Evolutionary conservation across 2,888 invertebrate genomes (phyloP), one percentile per base, ranked within the genome.

Genomic region (Anodontia alba): DNA sequence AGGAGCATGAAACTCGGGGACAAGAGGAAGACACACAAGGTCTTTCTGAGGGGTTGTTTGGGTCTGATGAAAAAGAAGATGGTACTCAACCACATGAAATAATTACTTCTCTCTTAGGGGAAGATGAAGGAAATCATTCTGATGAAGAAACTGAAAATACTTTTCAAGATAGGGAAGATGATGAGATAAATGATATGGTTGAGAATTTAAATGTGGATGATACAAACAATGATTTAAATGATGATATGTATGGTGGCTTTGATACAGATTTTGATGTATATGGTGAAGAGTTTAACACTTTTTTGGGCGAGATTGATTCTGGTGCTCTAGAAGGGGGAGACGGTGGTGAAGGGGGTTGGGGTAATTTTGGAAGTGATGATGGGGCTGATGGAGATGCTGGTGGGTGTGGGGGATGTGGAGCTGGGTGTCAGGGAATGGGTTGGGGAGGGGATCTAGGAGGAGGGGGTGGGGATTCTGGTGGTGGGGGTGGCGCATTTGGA

Each of bases 291-390:
- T 84, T 84, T 23, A 78, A 81, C 43, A 73, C 80, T 12, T 84
- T 84, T 73, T 46, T 77, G 26, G 78, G 75, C 0, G 80, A 83
- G 54, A 54, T 75, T 38, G 78, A 87, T 74, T 80, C 90, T 17
- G 89, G 87, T 7, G 83, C 86, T 68, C 86, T 85, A 8, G 87
- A 86, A 0, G 89, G 87, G 31, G 86, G 78, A 20, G 80, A 57
- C 36, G 82, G 78, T 7, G 78, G 78, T 38, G 78, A 72, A 31
- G 76, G 76, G 66, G 62, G 62, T 20, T 62, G 62, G 62, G 62
- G 62, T 31, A 33, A 1, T 33, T 62, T 33, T 62, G 62, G 62
- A 15, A 62, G 29, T 33, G 75, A 72, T 80, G 78, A 33, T 62
- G 62, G 31, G 1, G 29, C 7, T 23, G 74, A 71, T 80, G 78